These are phyloP conservation scores for Ophthalmotilapia sp. DNA, from an alignment of 2,113 vertebrate genomes.

Conservation along the genomic window DNA sequence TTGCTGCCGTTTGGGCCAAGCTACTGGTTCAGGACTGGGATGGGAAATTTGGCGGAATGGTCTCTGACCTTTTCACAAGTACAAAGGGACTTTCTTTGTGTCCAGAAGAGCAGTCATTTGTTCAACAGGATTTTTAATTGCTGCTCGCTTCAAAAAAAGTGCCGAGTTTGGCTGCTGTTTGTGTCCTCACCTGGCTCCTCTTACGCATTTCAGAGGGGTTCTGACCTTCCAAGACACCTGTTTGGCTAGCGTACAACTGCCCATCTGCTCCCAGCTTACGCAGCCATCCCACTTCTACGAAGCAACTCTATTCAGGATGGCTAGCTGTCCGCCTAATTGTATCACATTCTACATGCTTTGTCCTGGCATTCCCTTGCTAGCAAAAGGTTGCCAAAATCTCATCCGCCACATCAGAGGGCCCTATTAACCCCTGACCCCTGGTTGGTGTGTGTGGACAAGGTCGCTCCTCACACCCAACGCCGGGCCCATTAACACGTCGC, in stretches of 20 bases:
- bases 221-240: constrained; percentile 52
- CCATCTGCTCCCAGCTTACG: constrained; percentile 76
- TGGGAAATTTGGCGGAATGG: constrained; percentile 34
- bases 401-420: constrained; percentile 86
- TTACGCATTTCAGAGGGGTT: constrained; percentile 21
- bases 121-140: constrained; percentile 60
- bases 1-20: constrained; percentile 9
- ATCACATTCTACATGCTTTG: constrained; percentile 91
- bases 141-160: constrained; percentile 25
- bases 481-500: constrained; percentile 89
- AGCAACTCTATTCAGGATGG: constrained; percentile 71
- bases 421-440: constrained; percentile 90
- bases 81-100: constrained; percentile 51
- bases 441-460: constrained; percentile 82
- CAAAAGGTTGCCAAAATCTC: constrained; percentile 90
- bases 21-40: not conserved
- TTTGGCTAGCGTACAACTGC: constrained; percentile 70
- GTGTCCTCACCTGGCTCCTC: constrained; percentile 57
- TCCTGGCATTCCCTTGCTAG: constrained; percentile 73
- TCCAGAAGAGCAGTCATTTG: constrained; percentile 43
- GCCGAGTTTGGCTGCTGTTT: constrained; percentile 20
- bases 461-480: constrained; percentile 90
- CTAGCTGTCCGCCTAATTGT: constrained; percentile 88
- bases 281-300: constrained; percentile 74
- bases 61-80: constrained; percentile 55